Evolutionary conservation across 2,113 vertebrate species (phyloP).

Genomic region (Saimiri boliviensis): DNA sequence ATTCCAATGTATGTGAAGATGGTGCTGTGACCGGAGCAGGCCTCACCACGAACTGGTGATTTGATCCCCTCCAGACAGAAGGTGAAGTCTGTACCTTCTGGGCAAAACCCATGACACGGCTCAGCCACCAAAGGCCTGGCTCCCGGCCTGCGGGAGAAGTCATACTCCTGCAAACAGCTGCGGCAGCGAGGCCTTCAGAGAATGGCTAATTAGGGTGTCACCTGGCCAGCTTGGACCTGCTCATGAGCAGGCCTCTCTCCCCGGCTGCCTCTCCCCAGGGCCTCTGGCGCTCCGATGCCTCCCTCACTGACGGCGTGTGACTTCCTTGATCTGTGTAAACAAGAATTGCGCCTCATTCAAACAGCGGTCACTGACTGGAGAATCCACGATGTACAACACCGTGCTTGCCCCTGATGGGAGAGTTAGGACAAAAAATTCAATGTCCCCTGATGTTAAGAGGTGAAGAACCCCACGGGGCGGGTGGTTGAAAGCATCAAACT

Average conservation of each 20-base stretch:
- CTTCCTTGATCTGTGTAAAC: not conserved
- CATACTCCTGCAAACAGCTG: not conserved
- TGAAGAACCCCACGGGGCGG: not conserved
- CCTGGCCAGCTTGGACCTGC: not conserved
- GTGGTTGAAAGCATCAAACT: not conserved
- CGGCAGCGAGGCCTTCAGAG: not conserved
- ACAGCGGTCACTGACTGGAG: not conserved
- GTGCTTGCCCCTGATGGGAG: not conserved
- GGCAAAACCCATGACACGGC: not conserved
- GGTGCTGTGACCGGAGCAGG: not conserved
- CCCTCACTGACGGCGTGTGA: not conserved
- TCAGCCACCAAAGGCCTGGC: not conserved
- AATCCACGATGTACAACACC: too few species aligned
- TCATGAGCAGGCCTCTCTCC: not conserved
- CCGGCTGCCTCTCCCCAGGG: not conserved
- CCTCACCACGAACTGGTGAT: not conserved
- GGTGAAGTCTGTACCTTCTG: not conserved
- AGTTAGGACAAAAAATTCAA: rapidly evolving
- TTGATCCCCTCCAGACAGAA: not conserved
- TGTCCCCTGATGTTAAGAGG: not conserved
- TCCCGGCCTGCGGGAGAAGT: not conserved
- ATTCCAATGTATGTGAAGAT: not conserved
- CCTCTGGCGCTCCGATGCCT: not conserved
- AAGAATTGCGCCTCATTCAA: not conserved
- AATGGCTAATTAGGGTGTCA: not conserved